These are phyloP conservation scores for Palythoa heliodiscus DNA, from an alignment of 92 coral and sea anemone genomes.

Conservation along the genomic window DNA sequence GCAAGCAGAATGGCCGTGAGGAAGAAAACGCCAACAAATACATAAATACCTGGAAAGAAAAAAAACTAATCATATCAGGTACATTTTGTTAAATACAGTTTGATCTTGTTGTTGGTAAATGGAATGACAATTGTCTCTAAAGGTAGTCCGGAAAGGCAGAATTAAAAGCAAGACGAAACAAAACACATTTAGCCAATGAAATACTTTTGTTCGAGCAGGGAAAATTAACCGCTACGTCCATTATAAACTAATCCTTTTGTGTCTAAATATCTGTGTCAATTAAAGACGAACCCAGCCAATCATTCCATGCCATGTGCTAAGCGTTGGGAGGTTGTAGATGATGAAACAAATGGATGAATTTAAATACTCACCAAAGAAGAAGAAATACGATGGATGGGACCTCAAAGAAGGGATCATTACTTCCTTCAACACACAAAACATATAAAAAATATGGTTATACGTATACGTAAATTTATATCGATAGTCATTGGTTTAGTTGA, in stretches of 20 bases:
- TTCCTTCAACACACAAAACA: constrained; percentile 56
- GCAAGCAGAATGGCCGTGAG: constrained; percentile 86
- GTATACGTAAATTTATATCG: too few species aligned
- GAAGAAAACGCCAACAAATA: constrained; percentile 87
- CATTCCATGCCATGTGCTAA: too few species aligned
- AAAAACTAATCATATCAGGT: neutral
- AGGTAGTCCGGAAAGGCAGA: neutral
- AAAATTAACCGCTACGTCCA: too few species aligned
- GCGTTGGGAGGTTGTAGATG: too few species aligned
- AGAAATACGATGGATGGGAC: constrained; percentile 67
- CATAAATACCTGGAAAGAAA: constrained; percentile 66
- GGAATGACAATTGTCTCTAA: neutral
- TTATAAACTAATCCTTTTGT: too few species aligned
- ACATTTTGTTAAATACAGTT: neutral
- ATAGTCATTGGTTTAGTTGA: too few species aligned
- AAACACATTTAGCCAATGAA: too few species aligned
- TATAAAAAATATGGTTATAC: neutral
- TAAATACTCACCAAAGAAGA: constrained; percentile 75
- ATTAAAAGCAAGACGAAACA: neutral
- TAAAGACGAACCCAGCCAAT: too few species aligned
- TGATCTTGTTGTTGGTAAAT: neutral
- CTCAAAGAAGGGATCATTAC: constrained; percentile 79
- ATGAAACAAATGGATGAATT: neutral
- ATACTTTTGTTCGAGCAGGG: too few species aligned
- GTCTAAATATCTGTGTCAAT: too few species aligned